phyloP scores from a whole-genome alignment of 2,888 invertebrate species.

The Quadroppia sp. region DNA sequence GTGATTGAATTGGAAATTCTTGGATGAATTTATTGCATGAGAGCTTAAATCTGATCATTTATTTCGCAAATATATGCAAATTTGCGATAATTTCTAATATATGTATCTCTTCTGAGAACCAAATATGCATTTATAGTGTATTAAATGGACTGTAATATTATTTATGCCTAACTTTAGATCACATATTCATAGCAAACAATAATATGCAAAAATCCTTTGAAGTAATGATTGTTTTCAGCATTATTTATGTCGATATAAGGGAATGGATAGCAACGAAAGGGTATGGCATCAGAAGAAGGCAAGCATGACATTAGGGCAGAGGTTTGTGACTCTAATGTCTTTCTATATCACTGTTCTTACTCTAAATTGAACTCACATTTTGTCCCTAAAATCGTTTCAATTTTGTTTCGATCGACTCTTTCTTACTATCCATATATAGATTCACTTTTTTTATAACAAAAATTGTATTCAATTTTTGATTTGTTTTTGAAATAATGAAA shows the following conservation, averaged over 20 bases:
- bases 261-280: not conserved
- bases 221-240: not conserved
- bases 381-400: not conserved
- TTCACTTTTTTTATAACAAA: too few relatives aligned
- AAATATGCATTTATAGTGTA: not conserved
- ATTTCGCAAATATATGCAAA: not conserved
- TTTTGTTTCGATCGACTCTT: too few relatives aligned
- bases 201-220: not conserved
- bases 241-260: not conserved
- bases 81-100: conserved; percentile 1
- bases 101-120: not conserved
- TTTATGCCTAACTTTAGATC: not conserved
- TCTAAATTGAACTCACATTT: conserved; percentile 6
- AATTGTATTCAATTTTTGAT: too few relatives aligned
- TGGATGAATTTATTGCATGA: not conserved
- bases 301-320: conserved; percentile 10
- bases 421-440: too few relatives aligned
- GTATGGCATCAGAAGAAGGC: not conserved
- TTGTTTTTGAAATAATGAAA: too few relatives aligned
- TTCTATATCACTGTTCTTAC: not conserved
- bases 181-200: not conserved
- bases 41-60: not conserved
- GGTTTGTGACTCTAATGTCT: conserved; percentile 8
- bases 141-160: not conserved
- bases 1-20: conserved; percentile 6